Conservation (phyloP, 1,140 invertebrate species). For the Triops longicaudatus region DNA sequence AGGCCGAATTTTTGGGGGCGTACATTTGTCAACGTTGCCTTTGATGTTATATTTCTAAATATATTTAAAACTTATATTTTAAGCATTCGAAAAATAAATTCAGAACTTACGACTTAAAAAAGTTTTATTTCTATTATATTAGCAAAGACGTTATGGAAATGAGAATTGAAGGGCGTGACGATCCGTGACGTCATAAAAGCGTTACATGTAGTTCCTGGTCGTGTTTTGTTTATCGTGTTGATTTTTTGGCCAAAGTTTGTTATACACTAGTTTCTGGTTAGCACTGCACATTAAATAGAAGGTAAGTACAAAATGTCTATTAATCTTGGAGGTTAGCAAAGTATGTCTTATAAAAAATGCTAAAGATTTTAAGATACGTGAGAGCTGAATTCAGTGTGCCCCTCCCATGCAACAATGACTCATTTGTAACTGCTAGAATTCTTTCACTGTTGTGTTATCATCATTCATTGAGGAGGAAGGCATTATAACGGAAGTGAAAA, state of each 20-base stretch:
- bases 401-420: neutral
- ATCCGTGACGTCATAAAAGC: neutral
- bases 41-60: no score
- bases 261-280: no score
- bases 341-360: no score
- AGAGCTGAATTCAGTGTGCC: neutral
- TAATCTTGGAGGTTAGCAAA: no score
- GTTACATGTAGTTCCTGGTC: neutral
- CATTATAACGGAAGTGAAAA: neutral
- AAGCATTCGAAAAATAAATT: no score
- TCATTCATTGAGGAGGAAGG: neutral
- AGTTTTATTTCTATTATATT: neutral
- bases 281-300: no score
- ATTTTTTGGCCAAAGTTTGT: neutral
- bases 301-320: no score
- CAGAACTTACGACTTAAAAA: neutral
- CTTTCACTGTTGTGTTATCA: neutral
- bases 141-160: neutral
- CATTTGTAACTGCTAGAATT: neutral
- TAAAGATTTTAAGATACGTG: neutral
- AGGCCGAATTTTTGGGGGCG: no score
- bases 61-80: no score
- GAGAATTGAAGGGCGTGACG: neutral
- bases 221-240: constrained; percentile 5
- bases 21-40: no score